phyloP scores from a whole-genome alignment of 2,113 vertebrate genomes.

The Cyprinodon variegatus region DNA sequence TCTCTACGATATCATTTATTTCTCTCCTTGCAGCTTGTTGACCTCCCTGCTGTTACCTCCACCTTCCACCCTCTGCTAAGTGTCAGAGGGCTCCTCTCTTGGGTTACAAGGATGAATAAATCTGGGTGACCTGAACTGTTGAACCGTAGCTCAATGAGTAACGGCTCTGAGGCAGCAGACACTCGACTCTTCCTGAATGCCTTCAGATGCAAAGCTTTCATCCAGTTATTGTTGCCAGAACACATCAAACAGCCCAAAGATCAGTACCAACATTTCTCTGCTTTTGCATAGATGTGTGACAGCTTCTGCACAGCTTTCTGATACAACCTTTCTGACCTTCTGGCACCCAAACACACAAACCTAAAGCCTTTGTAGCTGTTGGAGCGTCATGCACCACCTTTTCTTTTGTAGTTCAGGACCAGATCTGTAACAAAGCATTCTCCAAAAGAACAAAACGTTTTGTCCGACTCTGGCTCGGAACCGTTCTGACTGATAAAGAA shows the following conservation, averaged over 20 bases:
- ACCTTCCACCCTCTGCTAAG: not conserved
- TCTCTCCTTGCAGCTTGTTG: constrained; percentile 4
- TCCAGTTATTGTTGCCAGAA: not conserved
- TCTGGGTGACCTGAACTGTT: constrained; percentile 20
- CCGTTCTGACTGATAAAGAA: no score
- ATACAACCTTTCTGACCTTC: no score
- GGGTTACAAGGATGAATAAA: constrained; percentile 19
- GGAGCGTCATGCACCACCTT: no score
- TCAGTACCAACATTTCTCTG: not conserved
- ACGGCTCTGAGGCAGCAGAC: not conserved
- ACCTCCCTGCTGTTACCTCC: not conserved
- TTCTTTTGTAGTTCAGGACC: no score
- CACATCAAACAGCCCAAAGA: not conserved
- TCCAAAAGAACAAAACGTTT: no score
- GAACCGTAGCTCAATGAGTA: constrained; percentile 13
- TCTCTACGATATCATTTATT: not conserved
- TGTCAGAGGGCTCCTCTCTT: not conserved
- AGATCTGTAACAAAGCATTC: no score
- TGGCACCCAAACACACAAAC: no score
- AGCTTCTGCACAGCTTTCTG: no score
- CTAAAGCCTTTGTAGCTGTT: no score
- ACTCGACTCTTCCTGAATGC: constrained; percentile 2
- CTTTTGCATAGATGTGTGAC: no score
- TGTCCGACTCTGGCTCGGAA: no score
- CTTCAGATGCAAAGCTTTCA: not conserved